Evolutionary conservation across 2,113 vertebrate genomes (phyloP).

Genomic region (Odontophorus gujanensis): DNA sequence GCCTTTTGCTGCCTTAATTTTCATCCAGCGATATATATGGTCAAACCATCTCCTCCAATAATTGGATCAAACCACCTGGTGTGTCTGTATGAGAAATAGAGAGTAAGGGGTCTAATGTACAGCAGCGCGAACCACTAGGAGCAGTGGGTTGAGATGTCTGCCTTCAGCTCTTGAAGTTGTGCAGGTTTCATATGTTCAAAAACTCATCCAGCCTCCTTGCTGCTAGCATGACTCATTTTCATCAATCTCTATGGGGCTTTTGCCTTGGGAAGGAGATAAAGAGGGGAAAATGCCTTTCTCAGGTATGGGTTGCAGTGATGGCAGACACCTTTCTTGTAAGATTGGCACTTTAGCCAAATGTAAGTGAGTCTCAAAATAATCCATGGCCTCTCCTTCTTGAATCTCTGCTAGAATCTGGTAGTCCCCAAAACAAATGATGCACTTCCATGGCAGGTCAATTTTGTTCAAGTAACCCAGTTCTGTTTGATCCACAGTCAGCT

Average conservation of each 20-base stretch:
- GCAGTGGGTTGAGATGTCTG: neutral
- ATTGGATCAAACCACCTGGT: too few relatives aligned
- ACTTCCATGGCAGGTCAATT: conserved; percentile 80
- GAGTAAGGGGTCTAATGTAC: neutral
- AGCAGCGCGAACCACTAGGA: neutral
- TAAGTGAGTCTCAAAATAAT: conserved; percentile 85
- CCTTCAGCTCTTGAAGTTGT: rapidly evolving
- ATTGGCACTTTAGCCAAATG: conserved; percentile 77
- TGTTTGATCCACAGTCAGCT: conserved; percentile 75
- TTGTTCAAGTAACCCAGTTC: conserved; percentile 86
- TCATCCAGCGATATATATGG: too few relatives aligned
- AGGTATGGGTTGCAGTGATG: neutral
- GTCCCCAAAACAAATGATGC: conserved; percentile 85
- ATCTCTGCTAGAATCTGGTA: conserved; percentile 85
- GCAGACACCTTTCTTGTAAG: conserved; percentile 75
- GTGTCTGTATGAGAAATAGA: neutral
- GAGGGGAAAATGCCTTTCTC: conserved; percentile 31
- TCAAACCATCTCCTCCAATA: too few relatives aligned
- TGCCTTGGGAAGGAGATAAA: neutral
- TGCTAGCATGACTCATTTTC: conserved; percentile 65
- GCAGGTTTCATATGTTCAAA: neutral
- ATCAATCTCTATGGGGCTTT: conserved; percentile 74
- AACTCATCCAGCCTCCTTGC: neutral
- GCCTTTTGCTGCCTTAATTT: too few relatives aligned
- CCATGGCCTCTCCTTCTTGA: conserved; percentile 82